A percentile compares a stretch with the other conserved stretches of the same genome.
These are phyloP conservation scores for Cherax destructor DNA, from an alignment of 1,140 invertebrate genomes.

Conservation along the genomic window DNA sequence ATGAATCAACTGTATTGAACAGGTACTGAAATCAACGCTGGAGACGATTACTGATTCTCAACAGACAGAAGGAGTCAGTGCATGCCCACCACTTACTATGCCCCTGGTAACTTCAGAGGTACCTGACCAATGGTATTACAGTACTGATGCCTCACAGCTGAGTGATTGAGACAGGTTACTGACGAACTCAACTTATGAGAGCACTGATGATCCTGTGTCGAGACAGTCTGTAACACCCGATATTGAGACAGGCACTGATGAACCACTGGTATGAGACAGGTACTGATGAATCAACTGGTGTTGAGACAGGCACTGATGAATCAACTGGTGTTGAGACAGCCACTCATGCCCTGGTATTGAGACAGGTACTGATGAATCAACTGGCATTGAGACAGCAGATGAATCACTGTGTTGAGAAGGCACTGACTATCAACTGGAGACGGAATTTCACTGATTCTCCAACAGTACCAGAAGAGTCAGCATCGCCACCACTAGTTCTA, in stretches of 20 bases:
- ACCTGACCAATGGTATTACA: no score
- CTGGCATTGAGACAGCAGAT: conserved; percentile 9
- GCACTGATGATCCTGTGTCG: no score
- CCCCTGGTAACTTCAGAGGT: no score
- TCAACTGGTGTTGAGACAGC: background rate
- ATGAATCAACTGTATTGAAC: background rate
- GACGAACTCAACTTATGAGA: no score
- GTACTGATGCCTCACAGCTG: no score
- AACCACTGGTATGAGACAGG: background rate
- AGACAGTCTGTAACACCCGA: no score
- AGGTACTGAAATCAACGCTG: background rate
- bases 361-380: background rate
- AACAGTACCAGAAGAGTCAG: background rate
- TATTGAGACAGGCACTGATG: background rate
- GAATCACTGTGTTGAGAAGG: no score
- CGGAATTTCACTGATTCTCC: conserved; percentile 12
- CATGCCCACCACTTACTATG: no score
- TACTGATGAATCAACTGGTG: no score
- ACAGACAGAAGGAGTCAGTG: background rate
- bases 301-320: conserved; percentile 4
- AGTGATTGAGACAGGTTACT: no score
- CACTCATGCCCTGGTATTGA: background rate
- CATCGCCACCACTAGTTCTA: no score
- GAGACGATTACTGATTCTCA: conserved; percentile 8
- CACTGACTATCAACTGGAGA: conserved; percentile 16